Evolutionary conservation across 30 jellyfish, hydroid and myxozoan genomes (phyloP).

Genomic region (Hydractinia symbiolongicarpus): DNA sequence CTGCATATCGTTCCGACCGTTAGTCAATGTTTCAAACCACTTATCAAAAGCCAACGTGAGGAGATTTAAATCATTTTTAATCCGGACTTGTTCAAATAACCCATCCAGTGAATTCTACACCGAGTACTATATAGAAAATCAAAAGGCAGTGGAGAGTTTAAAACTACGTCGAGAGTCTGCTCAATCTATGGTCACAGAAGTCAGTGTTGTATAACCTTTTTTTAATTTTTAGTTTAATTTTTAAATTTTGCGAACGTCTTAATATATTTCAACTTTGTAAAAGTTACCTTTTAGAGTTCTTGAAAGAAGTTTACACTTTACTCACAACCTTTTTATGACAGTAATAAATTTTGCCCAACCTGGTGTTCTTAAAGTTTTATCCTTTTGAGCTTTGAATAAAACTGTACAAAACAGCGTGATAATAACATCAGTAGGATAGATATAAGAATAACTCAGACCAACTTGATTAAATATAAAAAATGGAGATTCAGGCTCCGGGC

Average conservation of each 20-base stretch:
- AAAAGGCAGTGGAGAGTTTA: constrained; percentile 18
- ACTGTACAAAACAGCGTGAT: no score
- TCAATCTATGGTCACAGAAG: constrained; percentile 14
- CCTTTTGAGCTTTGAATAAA: no score
- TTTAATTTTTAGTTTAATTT: background rate
- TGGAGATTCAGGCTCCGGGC: no score
- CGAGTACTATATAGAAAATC: constrained; percentile 18
- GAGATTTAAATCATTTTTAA: background rate
- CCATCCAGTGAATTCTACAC: constrained; percentile 15
- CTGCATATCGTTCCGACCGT: constrained; percentile 3
- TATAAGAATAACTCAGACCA: no score
- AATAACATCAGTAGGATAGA: no score
- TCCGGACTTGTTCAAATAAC: background rate
- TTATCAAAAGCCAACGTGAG: background rate
- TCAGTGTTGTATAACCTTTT: constrained; percentile 10
- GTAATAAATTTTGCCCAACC: no score
- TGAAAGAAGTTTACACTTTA: no score
- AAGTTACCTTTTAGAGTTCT: no score
- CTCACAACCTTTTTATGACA: no score
- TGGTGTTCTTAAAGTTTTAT: no score
- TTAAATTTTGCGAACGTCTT: background rate
- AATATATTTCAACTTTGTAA: no score
- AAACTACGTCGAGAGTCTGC: constrained; percentile 17
- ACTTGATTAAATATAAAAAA: no score
- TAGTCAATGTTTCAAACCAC: background rate